A percentile compares a stretch with the other conserved stretches of the same genome.
phyloP scores from a whole-genome alignment of 2,888 invertebrate genomes.

The Harmothoe impar region DNA sequence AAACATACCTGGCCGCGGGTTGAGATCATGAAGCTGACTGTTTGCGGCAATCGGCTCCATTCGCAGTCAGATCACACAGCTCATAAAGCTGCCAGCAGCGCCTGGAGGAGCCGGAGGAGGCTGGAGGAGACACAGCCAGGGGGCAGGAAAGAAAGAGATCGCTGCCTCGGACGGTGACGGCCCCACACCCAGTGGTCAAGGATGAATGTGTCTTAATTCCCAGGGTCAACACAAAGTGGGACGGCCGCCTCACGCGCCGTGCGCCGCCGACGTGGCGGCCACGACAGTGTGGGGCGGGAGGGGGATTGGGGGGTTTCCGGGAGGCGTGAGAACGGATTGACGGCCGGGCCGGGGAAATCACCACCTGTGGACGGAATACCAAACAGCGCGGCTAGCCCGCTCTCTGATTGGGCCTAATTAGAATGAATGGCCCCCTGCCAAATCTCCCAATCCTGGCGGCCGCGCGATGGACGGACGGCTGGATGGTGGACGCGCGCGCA shows the following conservation, averaged over 20 bases:
- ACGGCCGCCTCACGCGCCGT: background rate
- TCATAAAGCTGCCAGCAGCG: background rate
- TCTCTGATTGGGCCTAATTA: constrained; percentile 50
- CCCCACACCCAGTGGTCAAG: background rate
- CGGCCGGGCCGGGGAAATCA: constrained; percentile 21
- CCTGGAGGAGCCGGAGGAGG: background rate
- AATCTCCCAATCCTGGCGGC: constrained; percentile 42
- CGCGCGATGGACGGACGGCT: background rate
- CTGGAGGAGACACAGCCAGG: background rate
- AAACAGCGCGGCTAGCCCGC: constrained; percentile 6
- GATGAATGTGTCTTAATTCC: constrained; percentile 45
- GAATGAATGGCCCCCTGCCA: constrained; percentile 53
- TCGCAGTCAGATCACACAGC: background rate
- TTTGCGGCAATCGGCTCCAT: background rate
- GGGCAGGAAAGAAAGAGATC: background rate
- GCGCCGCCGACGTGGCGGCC: background rate
- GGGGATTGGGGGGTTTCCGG: too few species aligned
- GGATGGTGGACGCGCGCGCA: background rate
- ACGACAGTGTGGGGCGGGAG: background rate
- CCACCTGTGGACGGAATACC: constrained; percentile 56
- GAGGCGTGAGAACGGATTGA: constrained; percentile 46
- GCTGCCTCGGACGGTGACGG: background rate
- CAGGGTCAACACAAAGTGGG: constrained; percentile 7
- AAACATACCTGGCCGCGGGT: background rate
- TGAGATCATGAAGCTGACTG: background rate